phyloP scores from a whole-genome alignment of 2,797 vertebrate genomes.

The Coccyzus lansbergi region DNA sequence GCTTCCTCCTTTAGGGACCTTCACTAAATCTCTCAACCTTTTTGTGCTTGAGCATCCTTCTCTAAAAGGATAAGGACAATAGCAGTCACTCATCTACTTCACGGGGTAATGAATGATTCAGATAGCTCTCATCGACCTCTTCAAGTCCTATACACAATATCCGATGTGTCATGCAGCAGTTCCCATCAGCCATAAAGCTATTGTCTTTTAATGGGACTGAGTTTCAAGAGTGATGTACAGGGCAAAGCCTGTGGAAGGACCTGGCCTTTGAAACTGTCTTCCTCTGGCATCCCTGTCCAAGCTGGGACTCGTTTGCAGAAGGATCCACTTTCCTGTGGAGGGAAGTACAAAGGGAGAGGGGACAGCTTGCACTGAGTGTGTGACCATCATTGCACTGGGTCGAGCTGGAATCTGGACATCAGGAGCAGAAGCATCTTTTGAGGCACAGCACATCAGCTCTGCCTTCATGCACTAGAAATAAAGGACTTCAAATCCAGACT shows the following conservation, averaged over 20 bases:
- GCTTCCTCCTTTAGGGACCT: neutral
- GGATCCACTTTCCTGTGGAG: neutral
- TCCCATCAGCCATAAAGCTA: constrained; percentile 38
- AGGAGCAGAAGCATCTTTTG: constrained; percentile 16
- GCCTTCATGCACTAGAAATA: constrained; percentile 41
- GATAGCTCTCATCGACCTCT: constrained; percentile 45
- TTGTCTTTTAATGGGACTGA: constrained; percentile 11
- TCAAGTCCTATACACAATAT: constrained; percentile 13
- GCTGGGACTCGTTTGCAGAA: neutral
- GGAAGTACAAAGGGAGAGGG: neutral
- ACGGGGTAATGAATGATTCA: constrained; percentile 47
- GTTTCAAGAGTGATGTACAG: constrained; percentile 1
- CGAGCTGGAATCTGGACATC: neutral
- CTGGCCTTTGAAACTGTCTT: neutral
- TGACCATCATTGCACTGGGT: neutral
- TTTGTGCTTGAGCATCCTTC: constrained; percentile 29
- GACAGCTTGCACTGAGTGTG: neutral
- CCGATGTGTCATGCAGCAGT: constrained; percentile 19
- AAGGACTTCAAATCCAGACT: constrained; percentile 21
- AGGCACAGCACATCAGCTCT: constrained; percentile 47
- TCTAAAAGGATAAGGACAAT: constrained; percentile 39
- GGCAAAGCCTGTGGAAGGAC: neutral
- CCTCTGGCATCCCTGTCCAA: neutral
- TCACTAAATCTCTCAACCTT: neutral
- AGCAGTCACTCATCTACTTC: constrained; percentile 42